Percentiles rank a stretch among this genome's conserved stretches.
Conservation (phyloP, 2,797 vertebrate species). For the Arnoldichthys spilopterus region DNA sequence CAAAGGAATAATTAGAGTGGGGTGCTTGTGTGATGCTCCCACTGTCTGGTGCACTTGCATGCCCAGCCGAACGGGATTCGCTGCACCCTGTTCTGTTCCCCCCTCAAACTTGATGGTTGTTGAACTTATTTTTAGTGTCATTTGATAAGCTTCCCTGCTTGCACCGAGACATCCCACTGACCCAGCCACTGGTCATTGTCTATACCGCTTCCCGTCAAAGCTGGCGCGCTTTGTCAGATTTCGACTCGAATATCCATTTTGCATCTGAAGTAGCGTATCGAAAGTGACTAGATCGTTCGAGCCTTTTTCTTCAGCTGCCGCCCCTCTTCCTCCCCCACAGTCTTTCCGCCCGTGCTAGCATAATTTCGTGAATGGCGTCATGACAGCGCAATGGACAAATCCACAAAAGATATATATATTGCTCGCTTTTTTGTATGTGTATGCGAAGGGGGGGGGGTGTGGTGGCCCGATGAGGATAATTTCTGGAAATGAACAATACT, state of each 20-base stretch:
- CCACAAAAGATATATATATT: slow-evolving; percentile 75
- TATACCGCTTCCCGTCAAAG: slow-evolving; percentile 97
- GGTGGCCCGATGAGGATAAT: slow-evolving; percentile 70
- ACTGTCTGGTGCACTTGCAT: slow-evolving; percentile 76
- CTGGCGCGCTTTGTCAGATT: slow-evolving; percentile 95
- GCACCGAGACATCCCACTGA: slow-evolving; percentile 96
- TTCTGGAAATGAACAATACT: slow-evolving; percentile 85
- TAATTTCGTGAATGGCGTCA: slow-evolving; percentile 85
- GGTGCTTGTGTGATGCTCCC: slow-evolving; percentile 61
- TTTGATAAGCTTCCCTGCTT: slow-evolving; percentile 93
- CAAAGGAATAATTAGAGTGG: slow-evolving; percentile 87
- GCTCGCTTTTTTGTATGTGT: slow-evolving; percentile 63
- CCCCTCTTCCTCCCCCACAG: slow-evolving; percentile 86
- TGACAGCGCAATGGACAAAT: slow-evolving; percentile 85
- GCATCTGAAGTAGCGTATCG: slow-evolving; percentile 93
- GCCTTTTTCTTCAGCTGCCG: slow-evolving; percentile 94
- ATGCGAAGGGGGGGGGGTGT: slow-evolving; percentile 62
- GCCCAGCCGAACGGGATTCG: slow-evolving; percentile 81
- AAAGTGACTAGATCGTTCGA: slow-evolving; percentile 99
- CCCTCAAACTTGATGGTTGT: slow-evolving; percentile 92
- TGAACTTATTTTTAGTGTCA: slow-evolving; percentile 99
- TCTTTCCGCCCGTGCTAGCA: slow-evolving; percentile 85
- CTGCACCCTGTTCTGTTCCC: slow-evolving; percentile 73
- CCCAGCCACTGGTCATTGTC: slow-evolving; percentile 99
- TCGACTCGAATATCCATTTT: slow-evolving; percentile 98